A percentile compares a stretch with the other conserved stretches of the same genome.
phyloP scores from a whole-genome alignment of 2,888 invertebrate species.

The Lasioglossum pauxillum region DNA sequence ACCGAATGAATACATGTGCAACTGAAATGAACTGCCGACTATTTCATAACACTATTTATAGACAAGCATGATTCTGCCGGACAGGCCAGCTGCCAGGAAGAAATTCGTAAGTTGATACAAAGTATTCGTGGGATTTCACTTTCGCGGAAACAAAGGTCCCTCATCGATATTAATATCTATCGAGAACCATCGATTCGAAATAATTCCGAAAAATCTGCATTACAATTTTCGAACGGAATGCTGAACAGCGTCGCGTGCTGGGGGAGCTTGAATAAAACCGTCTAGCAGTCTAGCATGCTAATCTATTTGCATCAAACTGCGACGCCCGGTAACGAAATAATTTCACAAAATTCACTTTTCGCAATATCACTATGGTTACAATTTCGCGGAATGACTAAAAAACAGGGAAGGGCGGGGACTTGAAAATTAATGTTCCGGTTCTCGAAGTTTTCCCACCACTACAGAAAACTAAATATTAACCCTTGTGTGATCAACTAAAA shows the following conservation, averaged over 20 bases:
- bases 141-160: background rate
- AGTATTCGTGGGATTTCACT: background rate
- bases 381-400: background rate
- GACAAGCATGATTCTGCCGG: background rate
- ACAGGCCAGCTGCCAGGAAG: conserved; percentile 28
- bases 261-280: background rate
- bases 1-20: background rate
- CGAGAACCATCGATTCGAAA: background rate
- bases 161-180: conserved; percentile 50
- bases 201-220: background rate
- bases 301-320: conserved; percentile 1
- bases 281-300: background rate
- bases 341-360: conserved; percentile 16
- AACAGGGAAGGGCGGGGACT: too few species aligned
- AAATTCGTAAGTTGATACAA: conserved; percentile 24
- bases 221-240: background rate
- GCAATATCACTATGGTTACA: background rate
- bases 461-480: too few species aligned
- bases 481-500: too few species aligned
- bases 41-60: conserved; percentile 33
- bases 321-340: background rate
- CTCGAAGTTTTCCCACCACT: too few species aligned
- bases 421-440: too few species aligned
- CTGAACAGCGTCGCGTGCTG: background rate
- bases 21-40: background rate